Base-by-base conservation (phyloP, 2,888 invertebrate genomes). In the Orchesellides sinensis region DNA sequence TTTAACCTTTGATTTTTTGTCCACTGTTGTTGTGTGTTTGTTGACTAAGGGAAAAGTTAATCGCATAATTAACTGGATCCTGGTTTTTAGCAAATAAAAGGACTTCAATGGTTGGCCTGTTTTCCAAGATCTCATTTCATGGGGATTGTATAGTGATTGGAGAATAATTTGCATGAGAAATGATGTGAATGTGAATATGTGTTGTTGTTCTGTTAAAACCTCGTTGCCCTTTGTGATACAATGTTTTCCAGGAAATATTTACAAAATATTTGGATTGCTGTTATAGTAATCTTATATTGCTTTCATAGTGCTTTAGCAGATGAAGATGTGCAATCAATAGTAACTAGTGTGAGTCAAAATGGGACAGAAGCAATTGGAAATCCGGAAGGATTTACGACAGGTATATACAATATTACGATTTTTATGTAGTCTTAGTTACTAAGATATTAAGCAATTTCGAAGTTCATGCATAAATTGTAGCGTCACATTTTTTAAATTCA, bases 231-330 rank as follows among this genome's bases (percentile, higher is more conserved):
- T 19, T 40, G 69, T 61, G 54, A 47, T 74, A 81, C 81, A 81
- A 81, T 81, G 81, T 69, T 73, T 40, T 74, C 74, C 81, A 68
- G 74, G 68, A 54, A 63, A 74, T 66, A 74, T 74, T 81, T 59
- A 52, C 73, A 69, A 25, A 52, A 52, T 17, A 27, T 52, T 35
- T 25, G 32, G 19, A 5, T 65, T 29, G 70, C 45, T 23, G 17
- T 35, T 19, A 40, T 70, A 54, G 21, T 68, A 19, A 47, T 66
- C 35, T 73, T 40, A 65, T 23, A 17, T 29, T 77, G 45, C n/a
- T 69, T 27, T 70, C 32, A 29, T 49, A 29, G 68, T 32, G 56
- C 49, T 45, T 25, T 21, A 49, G 59, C 47, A 2, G 68, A 54
- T 40, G 54, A 66, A 8, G 49, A 61, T 59, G 79, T 56, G 65